These are phyloP conservation scores for Muscicapa adusta DNA, from an alignment of 2,113 vertebrate species.

Conservation along the genomic window DNA sequence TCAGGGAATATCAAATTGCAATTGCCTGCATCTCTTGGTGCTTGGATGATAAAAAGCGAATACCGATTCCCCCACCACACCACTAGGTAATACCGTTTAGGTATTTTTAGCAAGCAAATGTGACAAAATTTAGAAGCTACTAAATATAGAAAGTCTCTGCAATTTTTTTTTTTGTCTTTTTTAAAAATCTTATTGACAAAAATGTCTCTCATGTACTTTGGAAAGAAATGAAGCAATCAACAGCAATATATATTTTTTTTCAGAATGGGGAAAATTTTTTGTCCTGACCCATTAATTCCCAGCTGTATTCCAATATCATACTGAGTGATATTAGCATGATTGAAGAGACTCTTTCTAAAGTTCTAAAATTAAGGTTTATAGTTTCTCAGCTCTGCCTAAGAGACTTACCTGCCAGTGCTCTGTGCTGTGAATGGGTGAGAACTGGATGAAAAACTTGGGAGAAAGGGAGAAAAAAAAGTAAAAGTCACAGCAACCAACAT, in stretches of 20 bases:
- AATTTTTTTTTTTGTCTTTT: background rate
- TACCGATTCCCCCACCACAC: background rate
- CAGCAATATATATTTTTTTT: background rate
- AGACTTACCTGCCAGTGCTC: background rate
- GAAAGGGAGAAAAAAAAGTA: background rate
- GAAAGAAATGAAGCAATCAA: constrained; percentile 58
- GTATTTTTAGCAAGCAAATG: constrained; percentile 67
- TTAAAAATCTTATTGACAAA: constrained; percentile 29
- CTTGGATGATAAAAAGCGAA: constrained; percentile 46
- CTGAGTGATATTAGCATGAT: background rate
- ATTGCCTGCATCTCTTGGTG: constrained; percentile 10
- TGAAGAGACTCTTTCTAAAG: background rate
- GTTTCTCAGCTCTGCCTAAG: background rate
- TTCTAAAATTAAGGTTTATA: background rate
- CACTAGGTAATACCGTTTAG: constrained; percentile 6
- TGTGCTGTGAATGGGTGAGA: background rate
- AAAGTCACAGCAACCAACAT: background rate
- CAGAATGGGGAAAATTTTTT: background rate
- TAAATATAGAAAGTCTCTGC: constrained; percentile 56
- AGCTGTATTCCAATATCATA: constrained; percentile 32
- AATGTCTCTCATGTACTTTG: background rate
- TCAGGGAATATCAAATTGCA: constrained; percentile 19
- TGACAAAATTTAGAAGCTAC: constrained; percentile 39
- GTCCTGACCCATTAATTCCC: constrained; percentile 42
- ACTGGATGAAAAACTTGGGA: background rate